Evolutionary conservation across 2,888 invertebrate species (phyloP), one percentile per base, ranked within the genome.

Genomic region (Pyrgus malvae): DNA sequence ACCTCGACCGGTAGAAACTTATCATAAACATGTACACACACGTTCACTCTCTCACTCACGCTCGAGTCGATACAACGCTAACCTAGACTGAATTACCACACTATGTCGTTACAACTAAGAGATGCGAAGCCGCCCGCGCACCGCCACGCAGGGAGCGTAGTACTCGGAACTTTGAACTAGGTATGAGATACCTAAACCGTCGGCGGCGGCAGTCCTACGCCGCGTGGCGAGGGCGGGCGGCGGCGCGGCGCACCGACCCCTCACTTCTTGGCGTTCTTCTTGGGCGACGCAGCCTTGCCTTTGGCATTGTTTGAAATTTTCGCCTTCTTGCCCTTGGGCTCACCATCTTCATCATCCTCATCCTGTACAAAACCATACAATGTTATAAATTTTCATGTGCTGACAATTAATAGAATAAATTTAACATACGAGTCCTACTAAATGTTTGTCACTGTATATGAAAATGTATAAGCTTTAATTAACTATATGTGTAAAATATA

Each of bases 311-410:
- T 93, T 70, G 93, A 92, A 80, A 94, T 86, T 90, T 95, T 95
- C 82, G 93, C 92, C 75, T 94, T 94, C 86, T 95, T 95, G 83
- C 93, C 94, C 86, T 95, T 95, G 69, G 95, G 94, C 81, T 94
- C 94, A 33, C 94, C 94, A 16, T 95, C 95, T 60, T 95, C 95
- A 16, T 94, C 94, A 51, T 94, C 94, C 58, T 94, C 94, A 56
- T 93, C 93, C 83, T 94, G 75, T 12, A 62, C 69, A 56, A 60
- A 25, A 37, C n/a, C n/a, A n/a, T n/a, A n/a, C n/a, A n/a, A n/a
- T n/a, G n/a, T n/a, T n/a, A n/a, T n/a, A n/a, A n/a, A n/a, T n/a
- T n/a, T n/a, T n/a, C n/a, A n/a, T n/a, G n/a, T n/a, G n/a, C n/a
- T n/a, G n/a, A n/a, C n/a, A n/a, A n/a, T n/a, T n/a, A n/a, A n/a